Base-by-base conservation (phyloP, 2,888 invertebrate species). In the Pyrrhosoma nymphula region DNA sequence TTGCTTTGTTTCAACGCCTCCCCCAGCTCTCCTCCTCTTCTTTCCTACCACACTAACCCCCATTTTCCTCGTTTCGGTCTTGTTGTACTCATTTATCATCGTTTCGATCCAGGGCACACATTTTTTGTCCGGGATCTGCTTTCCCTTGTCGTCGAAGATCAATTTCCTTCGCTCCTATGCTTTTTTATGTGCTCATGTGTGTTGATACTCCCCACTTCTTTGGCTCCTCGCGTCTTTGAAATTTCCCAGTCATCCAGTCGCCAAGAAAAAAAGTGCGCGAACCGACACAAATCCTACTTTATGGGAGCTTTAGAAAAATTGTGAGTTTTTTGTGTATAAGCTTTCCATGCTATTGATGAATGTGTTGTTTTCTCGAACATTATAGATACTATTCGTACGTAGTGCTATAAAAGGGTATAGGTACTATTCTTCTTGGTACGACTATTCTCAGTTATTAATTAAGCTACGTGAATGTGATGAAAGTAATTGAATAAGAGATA, bases 11-110 rank as follows among this genome's bases (percentile, higher is more conserved):
- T 26, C 26, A 16, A 6, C 56, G 0, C 16, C 60, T 56, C 23
- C 14, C 3, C 20, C 18, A 56, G 0, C 35, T 20, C 35, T 18
- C 47, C 23, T 6, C 30, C 26, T 30, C 20, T 20, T 18, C 35
- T 10, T 23, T 30, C 23, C 18, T 3, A 39, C 39, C 3, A 35
- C 0, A n/a, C 35, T n/a, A 12, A 69, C 4, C 8, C 69, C 69
- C 69, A 69, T n/a, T n/a, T 69, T n/a, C 14, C 69, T 69, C 69
- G 26, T 69, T 69, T 69, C 69, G 6, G 69, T n/a, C 69, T 69
- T 69, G 69, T 69, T 69, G 69, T 69, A n/a, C 69, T 69, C 69
- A 69, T 69, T 69, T n/a, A 69, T 69, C 69, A 69, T 69, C 69
- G 69, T 69, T 69, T 69, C 69, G 69, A 69, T 69, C 69, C 69